Evolutionary conservation across 2,113 vertebrate species (phyloP).

Genomic region (Acanthisitta chloris): DNA sequence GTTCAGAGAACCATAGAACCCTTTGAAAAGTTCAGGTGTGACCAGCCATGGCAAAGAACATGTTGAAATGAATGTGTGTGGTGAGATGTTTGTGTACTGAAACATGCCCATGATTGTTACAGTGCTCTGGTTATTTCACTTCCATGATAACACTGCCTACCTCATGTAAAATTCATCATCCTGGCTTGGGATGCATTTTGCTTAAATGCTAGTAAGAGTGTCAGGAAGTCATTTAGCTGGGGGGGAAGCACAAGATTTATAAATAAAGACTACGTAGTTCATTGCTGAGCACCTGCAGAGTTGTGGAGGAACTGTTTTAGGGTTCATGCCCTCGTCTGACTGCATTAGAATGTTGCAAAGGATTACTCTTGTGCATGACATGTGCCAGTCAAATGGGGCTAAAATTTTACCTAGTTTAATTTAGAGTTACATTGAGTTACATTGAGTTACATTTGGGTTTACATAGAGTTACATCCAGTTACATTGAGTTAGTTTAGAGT

Average conservation of each 20-base stretch:
- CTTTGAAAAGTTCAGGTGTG: background rate
- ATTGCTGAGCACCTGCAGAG: background rate
- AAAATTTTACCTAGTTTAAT: background rate
- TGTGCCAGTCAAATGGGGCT: background rate
- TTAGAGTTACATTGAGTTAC: background rate
- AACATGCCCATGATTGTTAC: background rate
- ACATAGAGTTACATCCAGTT: too few species aligned
- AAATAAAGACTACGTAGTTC: background rate
- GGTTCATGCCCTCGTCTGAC: background rate
- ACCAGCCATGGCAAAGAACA: background rate
- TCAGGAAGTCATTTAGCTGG: background rate
- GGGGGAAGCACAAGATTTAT: background rate
- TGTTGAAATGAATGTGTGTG: background rate
- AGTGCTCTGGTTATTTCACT: background rate
- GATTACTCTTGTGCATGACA: background rate
- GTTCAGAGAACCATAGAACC: background rate
- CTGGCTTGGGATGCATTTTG: background rate
- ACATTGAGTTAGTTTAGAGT: background rate
- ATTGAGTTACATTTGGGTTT: too few species aligned
- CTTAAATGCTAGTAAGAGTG: background rate
- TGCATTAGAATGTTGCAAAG: background rate
- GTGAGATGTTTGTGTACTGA: background rate
- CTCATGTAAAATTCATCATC: background rate
- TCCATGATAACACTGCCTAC: background rate
- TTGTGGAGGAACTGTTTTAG: accelerated